Conservation (phyloP, 2,113 vertebrate species). For the Scalopus aquaticus region DNA sequence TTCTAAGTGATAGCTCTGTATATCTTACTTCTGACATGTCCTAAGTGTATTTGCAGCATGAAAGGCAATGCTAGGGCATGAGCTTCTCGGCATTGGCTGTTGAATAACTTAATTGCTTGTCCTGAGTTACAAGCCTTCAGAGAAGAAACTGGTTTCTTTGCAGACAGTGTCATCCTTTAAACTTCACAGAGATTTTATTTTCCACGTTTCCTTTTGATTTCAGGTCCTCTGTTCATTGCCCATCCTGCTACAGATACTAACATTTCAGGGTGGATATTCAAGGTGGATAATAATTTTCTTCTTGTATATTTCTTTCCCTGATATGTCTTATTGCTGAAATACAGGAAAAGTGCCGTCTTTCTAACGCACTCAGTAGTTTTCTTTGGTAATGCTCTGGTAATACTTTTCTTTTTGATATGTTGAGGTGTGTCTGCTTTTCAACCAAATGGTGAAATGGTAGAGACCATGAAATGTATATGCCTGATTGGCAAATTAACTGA, state of each 20-base stretch:
- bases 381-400: slow-evolving; percentile 56
- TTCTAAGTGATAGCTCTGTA: not conserved
- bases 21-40: not conserved
- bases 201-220: slow-evolving; percentile 4
- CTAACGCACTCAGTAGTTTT: slow-evolving; percentile 48
- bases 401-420: slow-evolving; percentile 64
- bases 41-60: not conserved
- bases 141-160: slow-evolving; percentile 38
- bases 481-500: slow-evolving; percentile 74
- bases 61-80: not conserved
- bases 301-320: slow-evolving; percentile 20
- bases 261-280: slow-evolving; percentile 34
- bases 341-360: slow-evolving; percentile 50
- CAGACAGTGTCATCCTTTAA: slow-evolving; percentile 4
- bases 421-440: slow-evolving; percentile 63
- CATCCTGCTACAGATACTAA: slow-evolving; percentile 21
- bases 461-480: slow-evolving; percentile 65
- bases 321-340: slow-evolving; percentile 60
- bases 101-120: not conserved
- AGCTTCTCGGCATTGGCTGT: not conserved
- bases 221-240: not conserved
- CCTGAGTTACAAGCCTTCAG: not conserved
- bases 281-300: slow-evolving; percentile 42
- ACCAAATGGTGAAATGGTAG: slow-evolving; percentile 46
- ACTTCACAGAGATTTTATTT: not conserved